Evolutionary conservation across 2,888 invertebrate species (phyloP).

Genomic region (Catocala fraxini): DNA sequence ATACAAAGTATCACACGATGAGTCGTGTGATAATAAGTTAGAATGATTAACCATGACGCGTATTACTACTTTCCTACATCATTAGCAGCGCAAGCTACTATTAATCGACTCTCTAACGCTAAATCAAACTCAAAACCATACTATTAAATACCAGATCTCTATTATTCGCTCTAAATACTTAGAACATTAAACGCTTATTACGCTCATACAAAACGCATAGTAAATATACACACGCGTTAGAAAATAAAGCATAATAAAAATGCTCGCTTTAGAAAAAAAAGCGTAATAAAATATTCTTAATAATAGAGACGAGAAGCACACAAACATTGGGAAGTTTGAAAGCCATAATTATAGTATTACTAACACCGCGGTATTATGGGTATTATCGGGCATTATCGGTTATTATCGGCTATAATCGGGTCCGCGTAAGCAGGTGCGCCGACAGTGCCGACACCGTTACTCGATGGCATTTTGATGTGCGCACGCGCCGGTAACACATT

Average conservation of each 20-base stretch:
- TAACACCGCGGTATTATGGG: slow-evolving; percentile 54
- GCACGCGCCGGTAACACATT: slow-evolving; percentile 55
- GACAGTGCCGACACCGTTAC: slow-evolving; percentile 55
- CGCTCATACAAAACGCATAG: slow-evolving; percentile 19
- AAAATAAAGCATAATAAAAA: slow-evolving; percentile 2
- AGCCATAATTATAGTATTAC: slow-evolving; percentile 51
- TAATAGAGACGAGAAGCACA: slow-evolving; percentile 28
- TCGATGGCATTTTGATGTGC: slow-evolving; percentile 56
- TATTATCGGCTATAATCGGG: slow-evolving; percentile 53
- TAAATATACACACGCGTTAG: slow-evolving; percentile 5
- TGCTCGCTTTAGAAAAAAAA: slow-evolving; percentile 2
- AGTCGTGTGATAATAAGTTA: too few relatives aligned
- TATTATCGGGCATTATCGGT: slow-evolving; percentile 48
- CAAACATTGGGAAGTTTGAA: slow-evolving; percentile 34
- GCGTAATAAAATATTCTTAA: slow-evolving; percentile 25
- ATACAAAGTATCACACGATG: background rate
- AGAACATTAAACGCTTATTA: slow-evolving; percentile 27
- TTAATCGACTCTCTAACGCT: slow-evolving; percentile 20
- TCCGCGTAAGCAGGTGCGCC: slow-evolving; percentile 55
- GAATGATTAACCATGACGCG: background rate
- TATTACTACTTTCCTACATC: slow-evolving; percentile 4
- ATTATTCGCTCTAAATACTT: slow-evolving; percentile 40
- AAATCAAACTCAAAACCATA: slow-evolving; percentile 19
- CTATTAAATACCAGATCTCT: slow-evolving; percentile 23
- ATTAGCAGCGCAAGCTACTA: slow-evolving; percentile 9